A percentile compares a stretch with the other conserved stretches of the same genome.
These are phyloP conservation scores for Metridium senile DNA, from an alignment of 92 coral and sea anemone genomes.

Conservation along the genomic window DNA sequence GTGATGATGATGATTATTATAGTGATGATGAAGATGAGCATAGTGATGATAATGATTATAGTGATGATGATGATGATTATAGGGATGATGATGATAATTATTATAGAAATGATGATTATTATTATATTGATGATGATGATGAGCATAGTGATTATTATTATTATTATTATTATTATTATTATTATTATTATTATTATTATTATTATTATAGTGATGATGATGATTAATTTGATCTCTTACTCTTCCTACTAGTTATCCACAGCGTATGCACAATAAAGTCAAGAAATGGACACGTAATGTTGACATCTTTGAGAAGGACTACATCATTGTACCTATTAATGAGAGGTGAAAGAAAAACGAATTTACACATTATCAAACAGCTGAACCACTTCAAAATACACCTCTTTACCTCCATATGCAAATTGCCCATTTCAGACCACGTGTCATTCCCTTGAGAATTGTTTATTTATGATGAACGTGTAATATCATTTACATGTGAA, in stretches of 20 bases:
- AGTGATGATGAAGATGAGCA: background rate
- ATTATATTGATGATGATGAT: background rate
- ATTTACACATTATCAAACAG: background rate
- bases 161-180: too few relatives aligned
- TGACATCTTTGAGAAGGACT: constrained; percentile 88
- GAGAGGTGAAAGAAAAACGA: constrained; percentile 65
- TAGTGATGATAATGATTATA: background rate
- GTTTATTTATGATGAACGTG: too few relatives aligned
- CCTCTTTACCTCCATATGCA: background rate
- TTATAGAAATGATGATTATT: background rate
- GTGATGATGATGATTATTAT: background rate
- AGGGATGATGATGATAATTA: background rate
- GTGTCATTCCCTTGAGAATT: too few relatives aligned
- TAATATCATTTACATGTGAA: too few relatives aligned
- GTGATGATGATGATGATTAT: background rate
- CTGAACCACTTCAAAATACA: background rate
- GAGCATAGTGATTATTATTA: background rate
- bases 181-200: too few relatives aligned
- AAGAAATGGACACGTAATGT: constrained; percentile 93
- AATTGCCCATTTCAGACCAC: too few relatives aligned
- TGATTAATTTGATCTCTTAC: too few relatives aligned
- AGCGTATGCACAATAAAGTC: constrained; percentile 67
- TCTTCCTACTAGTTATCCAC: constrained; percentile 38
- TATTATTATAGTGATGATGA: background rate
- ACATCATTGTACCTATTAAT: constrained; percentile 85